Percentiles rank a stretch among this genome's conserved stretches.
Evolutionary conservation across 2,113 vertebrate species (phyloP).

Genomic region (Salvelinus alpinus): DNA sequence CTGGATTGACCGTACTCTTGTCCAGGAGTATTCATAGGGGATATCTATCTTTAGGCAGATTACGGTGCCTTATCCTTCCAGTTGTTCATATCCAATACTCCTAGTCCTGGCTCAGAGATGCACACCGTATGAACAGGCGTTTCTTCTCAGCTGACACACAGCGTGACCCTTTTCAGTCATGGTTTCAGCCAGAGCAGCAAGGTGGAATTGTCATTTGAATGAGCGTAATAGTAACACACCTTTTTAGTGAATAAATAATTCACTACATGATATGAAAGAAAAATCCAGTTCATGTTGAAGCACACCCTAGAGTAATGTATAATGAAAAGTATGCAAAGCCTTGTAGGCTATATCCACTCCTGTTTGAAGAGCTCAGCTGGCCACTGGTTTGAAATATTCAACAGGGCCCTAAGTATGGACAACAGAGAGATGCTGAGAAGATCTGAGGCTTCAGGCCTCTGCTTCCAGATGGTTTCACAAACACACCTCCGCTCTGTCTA

Average conservation of each 20-base stretch:
- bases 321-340: not conserved
- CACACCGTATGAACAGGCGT: not conserved
- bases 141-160: not conserved
- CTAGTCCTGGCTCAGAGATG: not conserved
- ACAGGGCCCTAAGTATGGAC: not conserved
- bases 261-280: not conserved
- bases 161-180: too few relatives aligned
- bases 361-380: not conserved
- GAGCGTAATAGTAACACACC: too few relatives aligned
- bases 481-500: conserved; percentile 12
- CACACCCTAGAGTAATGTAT: not conserved
- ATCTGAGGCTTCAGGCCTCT: not conserved
- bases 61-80: conserved; percentile 35
- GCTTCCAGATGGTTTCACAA: conserved; percentile 36
- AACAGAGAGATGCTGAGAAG: not conserved
- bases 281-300: not conserved
- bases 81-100: conserved; percentile 7
- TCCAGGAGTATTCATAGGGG: not conserved
- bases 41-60: conserved; percentile 44
- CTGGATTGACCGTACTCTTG: not conserved
- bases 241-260: not conserved
- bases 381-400: not conserved
- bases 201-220: too few relatives aligned
- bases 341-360: not conserved
- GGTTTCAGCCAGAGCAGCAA: too few relatives aligned